Evolutionary conservation across 2,797 vertebrate genomes (phyloP), one percentile per base, ranked within the genome.

Genomic region (Gymnoscopelus microlampas): DNA sequence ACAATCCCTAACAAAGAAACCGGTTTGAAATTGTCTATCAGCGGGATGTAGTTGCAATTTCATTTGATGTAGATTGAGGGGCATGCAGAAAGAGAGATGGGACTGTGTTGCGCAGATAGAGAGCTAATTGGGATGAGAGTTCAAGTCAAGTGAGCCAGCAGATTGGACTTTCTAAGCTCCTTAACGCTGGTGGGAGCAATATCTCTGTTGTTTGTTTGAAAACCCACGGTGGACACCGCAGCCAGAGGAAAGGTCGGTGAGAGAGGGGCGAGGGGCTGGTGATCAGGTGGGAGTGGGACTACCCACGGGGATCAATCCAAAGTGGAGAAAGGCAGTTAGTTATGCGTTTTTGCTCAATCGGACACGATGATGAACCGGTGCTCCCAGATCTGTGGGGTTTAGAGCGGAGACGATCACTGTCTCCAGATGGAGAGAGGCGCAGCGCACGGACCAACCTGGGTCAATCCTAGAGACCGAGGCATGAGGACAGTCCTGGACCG

Each of bases 161-260:
- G 92, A 91, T 89, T 89, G 87, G 81, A 91, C 87, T 77, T 83
- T 87, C 71, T 93, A 94, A 94, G 92, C 92, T 82, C 92, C 92
- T 94, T 94, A 93, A 88, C 82, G 81, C 90, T 86, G 90, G 87
- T 86, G 82, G 84, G 74, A 71, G 79, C 82, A 85, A 85, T 74
- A 85, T 72, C 66, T 76, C 77, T 71, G 2, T 59, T 68, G 74
- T 73, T 68, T 26, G 32, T 67, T 49, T 70, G 68, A 79, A 79
- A 85, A 80, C 85, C 84, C 84, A 79, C 63, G 70, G 73, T 69
- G 77, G 85, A 81, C 83, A 68, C 79, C 64, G 57, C 65, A 47
- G 51, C 51, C 53, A 78, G 71, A 63, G 56, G 49, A 63, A 69
- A 78, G 73, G 86, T 82, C 75, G 83, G 79, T 82, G 57, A 35